Base-by-base conservation (phyloP, 2,797 vertebrate genomes). In the Loriculus beryllinus region DNA sequence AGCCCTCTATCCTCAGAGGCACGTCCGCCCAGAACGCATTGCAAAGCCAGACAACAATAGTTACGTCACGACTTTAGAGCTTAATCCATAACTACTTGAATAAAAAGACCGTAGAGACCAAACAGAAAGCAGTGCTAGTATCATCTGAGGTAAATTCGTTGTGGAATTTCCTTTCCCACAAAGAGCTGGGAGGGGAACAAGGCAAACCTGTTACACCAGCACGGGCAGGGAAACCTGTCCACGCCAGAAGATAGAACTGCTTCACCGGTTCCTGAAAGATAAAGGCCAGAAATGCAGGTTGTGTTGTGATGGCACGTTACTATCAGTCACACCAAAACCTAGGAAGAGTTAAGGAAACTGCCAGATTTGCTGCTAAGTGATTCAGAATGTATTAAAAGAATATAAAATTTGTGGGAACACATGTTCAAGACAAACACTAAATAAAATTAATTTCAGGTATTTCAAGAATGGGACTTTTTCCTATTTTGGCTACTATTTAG, bases 131-230 rank as follows among this genome's bases (percentile, higher is more conserved):
- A 88, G 80, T 9, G 2, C 25, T 20, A 26, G 84, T 84, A 85
- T 93, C 91, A 95, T 68, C 87, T 20, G 51, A 94, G 86, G 67
- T 76, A 74, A 89, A 88, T 92, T 88, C 56, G 78, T 82, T 75
- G 88, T 79, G 94, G 95, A 95, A 96, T 96, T 95, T 96, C 64
- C 92, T 96, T 93, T 68, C 64, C 62, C 84, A 94, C 90, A 93
- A 95, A 93, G 86, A 83, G 86, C 75, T 96, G 92, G 95, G 94
- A 96, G 92, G 88, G 88, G 94, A 96, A 96, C 88, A 95, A 51
- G 95, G 92, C 90, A 96, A 95, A 96, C 96, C 95, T 94, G 95
- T 96, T 96, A 95, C 90, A 94, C 95, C 84, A 93, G 95, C 95
- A 87, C 0, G 2, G 81, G 88, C 93, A 94, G 95, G 62, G 86